A percentile compares a stretch with the other conserved stretches of the same genome.
phyloP scores from a whole-genome alignment of 2,888 invertebrate genomes.

The Amiota communis region DNA sequence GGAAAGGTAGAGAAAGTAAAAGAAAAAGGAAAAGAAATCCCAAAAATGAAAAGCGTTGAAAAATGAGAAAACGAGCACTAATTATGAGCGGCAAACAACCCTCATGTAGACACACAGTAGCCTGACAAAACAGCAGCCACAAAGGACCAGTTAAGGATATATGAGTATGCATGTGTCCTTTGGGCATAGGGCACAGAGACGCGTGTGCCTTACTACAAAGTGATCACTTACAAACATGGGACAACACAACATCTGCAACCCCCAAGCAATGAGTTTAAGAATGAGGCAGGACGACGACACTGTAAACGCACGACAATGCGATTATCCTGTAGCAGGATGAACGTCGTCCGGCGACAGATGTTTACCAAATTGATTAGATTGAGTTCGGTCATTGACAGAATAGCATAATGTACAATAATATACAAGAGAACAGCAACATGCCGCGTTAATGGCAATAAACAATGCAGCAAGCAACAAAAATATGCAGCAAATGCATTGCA shows the following conservation, averaged over 20 bases:
- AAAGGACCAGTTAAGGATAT: constrained; percentile 10
- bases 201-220: constrained; percentile 48
- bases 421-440: background rate
- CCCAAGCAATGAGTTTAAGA: background rate
- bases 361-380: constrained; percentile 63
- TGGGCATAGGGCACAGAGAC: constrained; percentile 4
- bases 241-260: constrained; percentile 52
- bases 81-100: constrained; percentile 49
- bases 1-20: background rate
- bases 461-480: background rate
- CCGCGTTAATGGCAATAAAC: constrained; percentile 40
- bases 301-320: constrained; percentile 42
- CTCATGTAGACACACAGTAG: constrained; percentile 26
- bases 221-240: constrained; percentile 54
- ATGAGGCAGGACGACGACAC: constrained; percentile 34
- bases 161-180: constrained; percentile 42
- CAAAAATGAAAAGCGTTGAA: constrained; percentile 46
- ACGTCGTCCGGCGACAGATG: constrained; percentile 56
- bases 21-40: background rate
- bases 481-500: constrained; percentile 38
- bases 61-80: constrained; percentile 55
- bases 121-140: constrained; percentile 5
- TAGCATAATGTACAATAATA: too few species aligned
- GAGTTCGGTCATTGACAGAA: constrained; percentile 36
- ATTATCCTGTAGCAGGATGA: constrained; percentile 47